Conservation (phyloP, 2,888 invertebrate species). For the Camponotus fellah region DNA sequence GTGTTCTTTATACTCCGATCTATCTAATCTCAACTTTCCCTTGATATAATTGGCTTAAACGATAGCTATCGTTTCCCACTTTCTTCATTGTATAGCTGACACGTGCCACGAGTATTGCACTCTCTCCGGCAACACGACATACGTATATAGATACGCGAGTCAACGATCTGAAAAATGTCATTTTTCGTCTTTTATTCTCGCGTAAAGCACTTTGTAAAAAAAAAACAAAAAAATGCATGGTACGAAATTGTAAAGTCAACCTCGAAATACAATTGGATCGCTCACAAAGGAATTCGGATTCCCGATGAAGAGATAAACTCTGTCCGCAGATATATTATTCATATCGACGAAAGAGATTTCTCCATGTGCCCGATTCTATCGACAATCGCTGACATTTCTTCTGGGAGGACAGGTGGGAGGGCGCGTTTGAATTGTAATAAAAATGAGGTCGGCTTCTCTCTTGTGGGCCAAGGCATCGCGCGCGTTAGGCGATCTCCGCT, state of each 20-base stretch:
- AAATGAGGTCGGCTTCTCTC: conserved; percentile 74
- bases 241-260: conserved; percentile 12
- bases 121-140: conserved; percentile 6
- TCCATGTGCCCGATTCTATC: conserved; percentile 49
- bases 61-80: conserved; percentile 42
- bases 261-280: conserved; percentile 19
- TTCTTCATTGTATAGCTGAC: conserved; percentile 43
- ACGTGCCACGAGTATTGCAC: neutral
- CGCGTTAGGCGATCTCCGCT: conserved; percentile 71
- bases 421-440: conserved; percentile 74
- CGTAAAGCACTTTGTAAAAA: too few relatives aligned
- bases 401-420: conserved; percentile 53
- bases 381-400: conserved; percentile 68
- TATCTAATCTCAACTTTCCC: conserved; percentile 30
- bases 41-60: conserved; percentile 34
- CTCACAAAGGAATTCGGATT: neutral
- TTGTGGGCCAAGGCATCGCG: conserved; percentile 75
- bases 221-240: neutral
- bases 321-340: conserved; percentile 26
- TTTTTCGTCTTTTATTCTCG: neutral
- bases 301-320: neutral
- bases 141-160: neutral
- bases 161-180: neutral
- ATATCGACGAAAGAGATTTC: conserved; percentile 54
- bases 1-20: conserved; percentile 4